A percentile compares a stretch with the other conserved stretches of the same genome.
phyloP scores from a whole-genome alignment of 2,888 invertebrate species.

The Eupithecia insigniata region DNA sequence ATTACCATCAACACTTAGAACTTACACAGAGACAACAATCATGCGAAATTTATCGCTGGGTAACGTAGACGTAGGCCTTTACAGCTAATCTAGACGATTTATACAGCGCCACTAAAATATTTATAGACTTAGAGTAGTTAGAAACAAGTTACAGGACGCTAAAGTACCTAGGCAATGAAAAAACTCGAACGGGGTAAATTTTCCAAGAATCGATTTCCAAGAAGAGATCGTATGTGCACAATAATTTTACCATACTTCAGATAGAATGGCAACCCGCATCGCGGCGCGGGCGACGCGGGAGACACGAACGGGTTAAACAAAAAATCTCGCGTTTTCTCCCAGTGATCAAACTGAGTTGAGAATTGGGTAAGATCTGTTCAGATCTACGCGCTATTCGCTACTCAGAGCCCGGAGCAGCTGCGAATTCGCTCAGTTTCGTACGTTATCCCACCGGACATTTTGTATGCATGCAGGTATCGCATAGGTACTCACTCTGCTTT shows the following conservation, averaged over 20 bases:
- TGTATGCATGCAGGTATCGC: too few species aligned
- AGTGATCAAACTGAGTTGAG: neutral
- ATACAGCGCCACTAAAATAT: constrained; percentile 6
- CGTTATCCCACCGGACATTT: too few species aligned
- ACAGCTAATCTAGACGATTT: constrained; percentile 10
- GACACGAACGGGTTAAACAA: neutral
- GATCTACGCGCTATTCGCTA: too few species aligned
- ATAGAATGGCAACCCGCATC: neutral
- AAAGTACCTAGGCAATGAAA: neutral
- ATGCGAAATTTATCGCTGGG: constrained; percentile 42
- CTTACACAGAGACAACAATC: constrained; percentile 73
- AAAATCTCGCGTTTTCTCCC: neutral
- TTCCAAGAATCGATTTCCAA: too few species aligned
- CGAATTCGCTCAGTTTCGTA: too few species aligned
- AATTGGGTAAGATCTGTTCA: neutral
- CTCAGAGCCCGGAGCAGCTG: too few species aligned
- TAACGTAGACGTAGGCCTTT: constrained; percentile 13
- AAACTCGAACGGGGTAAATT: neutral
- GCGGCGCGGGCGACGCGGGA: too few species aligned
- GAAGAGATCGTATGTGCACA: too few species aligned
- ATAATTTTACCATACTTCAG: neutral
- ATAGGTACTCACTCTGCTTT: too few species aligned
- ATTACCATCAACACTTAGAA: constrained; percentile 78
- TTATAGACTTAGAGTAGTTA: neutral
- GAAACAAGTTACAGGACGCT: neutral